Base-by-base conservation (phyloP, 2,888 invertebrate genomes). In the Fragum whitleyi region DNA sequence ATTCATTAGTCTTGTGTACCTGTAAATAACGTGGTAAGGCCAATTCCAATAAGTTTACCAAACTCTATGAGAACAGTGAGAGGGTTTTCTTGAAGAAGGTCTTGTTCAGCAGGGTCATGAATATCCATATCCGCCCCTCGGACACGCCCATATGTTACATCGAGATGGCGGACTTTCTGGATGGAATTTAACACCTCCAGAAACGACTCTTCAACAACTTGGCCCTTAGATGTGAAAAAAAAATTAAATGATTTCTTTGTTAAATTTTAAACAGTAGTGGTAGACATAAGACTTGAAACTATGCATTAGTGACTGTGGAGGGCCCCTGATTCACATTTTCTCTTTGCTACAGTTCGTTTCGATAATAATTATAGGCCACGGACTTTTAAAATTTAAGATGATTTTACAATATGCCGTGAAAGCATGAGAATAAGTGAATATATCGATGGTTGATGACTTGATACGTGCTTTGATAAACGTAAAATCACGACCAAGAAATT, bases 31-130 rank as follows among this genome's bases (percentile, higher is more conserved):
- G 88, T 89, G 26, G 88, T 83, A 3, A 91, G 78, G 14, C 90
- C 74, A 7, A 90, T 83, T 16, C 88, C 87, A 42, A 86, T 79
- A 16, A 90, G 51, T 9, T 80, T 79, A 11, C 88, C 87, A 55
- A 89, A 89, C 73, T 91, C 89, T 75, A 87, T 86, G 14, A 90
- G 77, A 0, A 90, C 88, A 9, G 86, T 65, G 9, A 88, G 81
- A 9, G 90, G 89, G 62, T 88, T 86, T 70, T 88, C 89, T 28
- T 89, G 82, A 21, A 90, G 71, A 0, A 91, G 85, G 1, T 80
- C 77, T 32, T 80, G 78, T 69, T 91, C 91, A 9, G 85, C 83
- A 0, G 83, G 75, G 26, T 85, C 88, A 29, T 80, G 79, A 11
- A 82, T 82, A 11, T 74, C 77, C 23, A 82, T 59, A 21, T 86